These are phyloP conservation scores for Lasioglossum morio DNA, from an alignment of 2,888 invertebrate species.

Conservation along the genomic window DNA sequence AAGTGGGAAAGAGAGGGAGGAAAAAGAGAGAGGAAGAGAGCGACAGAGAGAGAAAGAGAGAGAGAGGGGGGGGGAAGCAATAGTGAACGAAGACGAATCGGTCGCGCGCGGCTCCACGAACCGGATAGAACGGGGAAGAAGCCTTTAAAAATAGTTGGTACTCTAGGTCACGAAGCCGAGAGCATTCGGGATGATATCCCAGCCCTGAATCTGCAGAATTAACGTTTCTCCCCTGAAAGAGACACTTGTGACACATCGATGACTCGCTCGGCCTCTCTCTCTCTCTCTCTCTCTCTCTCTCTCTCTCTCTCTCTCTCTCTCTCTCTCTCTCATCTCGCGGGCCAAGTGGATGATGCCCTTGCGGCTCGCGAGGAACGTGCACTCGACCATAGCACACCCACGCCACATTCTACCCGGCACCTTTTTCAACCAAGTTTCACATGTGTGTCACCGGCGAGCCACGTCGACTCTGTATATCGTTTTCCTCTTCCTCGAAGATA, in stretches of 20 bases:
- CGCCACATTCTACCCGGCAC: background rate
- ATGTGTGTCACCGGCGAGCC: background rate
- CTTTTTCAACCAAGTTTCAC: background rate
- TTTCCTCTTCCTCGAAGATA: background rate
- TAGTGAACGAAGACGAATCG: constrained; percentile 2
- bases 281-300: constrained; percentile 23
- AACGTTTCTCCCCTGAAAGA: constrained; percentile 54
- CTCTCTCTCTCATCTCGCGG: constrained; percentile 21
- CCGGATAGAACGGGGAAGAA: constrained; percentile 27
- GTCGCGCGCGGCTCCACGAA: constrained; percentile 5
- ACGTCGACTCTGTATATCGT: background rate
- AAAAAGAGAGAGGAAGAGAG: background rate
- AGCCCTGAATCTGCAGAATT: constrained; percentile 63
- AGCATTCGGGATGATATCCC: constrained; percentile 54
- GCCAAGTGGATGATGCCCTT: constrained; percentile 49
- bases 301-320: constrained; percentile 21
- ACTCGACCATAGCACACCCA: constrained; percentile 1
- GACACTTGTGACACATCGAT: constrained; percentile 52
- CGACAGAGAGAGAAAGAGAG: background rate
- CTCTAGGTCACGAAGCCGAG: constrained; percentile 67
- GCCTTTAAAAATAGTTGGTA: constrained; percentile 66
- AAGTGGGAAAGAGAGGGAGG: background rate
- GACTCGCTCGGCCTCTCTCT: constrained; percentile 14
- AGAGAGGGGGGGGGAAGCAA: no score
- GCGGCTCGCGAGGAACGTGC: background rate